Conservation (phyloP, 2,113 vertebrate species). For the Pao palembangensis region DNA sequence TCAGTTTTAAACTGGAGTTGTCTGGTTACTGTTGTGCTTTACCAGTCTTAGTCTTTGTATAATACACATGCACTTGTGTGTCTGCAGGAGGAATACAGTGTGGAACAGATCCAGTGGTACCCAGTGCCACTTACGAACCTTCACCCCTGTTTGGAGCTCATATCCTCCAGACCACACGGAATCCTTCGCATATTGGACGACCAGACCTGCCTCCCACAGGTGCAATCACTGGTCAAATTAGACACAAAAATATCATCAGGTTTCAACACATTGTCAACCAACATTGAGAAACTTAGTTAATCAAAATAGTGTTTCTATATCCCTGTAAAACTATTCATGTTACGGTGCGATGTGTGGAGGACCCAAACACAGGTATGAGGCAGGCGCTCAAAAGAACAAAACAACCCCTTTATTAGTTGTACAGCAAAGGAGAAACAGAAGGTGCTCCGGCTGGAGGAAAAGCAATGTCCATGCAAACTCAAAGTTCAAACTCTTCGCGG, state of each 20-base stretch:
- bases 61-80: not conserved
- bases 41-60: too few relatives aligned
- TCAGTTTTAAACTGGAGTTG: too few relatives aligned
- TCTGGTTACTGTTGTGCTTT: too few relatives aligned
- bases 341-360: too few relatives aligned
- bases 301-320: too few relatives aligned
- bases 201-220: constrained; percentile 86
- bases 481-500: too few relatives aligned
- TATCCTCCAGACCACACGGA: constrained; percentile 80
- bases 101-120: constrained; percentile 81
- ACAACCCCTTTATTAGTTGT: too few relatives aligned
- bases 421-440: too few relatives aligned
- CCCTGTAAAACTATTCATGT: not conserved
- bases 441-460: too few relatives aligned
- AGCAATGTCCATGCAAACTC: too few relatives aligned
- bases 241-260: not conserved
- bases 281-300: not conserved
- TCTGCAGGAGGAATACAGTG: constrained; percentile 82
- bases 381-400: too few relatives aligned
- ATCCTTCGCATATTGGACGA: constrained; percentile 86
- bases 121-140: constrained; percentile 66
- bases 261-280: not conserved
- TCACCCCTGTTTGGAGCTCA: constrained; percentile 81
- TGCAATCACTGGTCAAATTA: constrained; percentile 24
- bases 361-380: too few relatives aligned